phyloP scores from a whole-genome alignment of 2,113 vertebrate species.

The Lycaon pictus region DNA sequence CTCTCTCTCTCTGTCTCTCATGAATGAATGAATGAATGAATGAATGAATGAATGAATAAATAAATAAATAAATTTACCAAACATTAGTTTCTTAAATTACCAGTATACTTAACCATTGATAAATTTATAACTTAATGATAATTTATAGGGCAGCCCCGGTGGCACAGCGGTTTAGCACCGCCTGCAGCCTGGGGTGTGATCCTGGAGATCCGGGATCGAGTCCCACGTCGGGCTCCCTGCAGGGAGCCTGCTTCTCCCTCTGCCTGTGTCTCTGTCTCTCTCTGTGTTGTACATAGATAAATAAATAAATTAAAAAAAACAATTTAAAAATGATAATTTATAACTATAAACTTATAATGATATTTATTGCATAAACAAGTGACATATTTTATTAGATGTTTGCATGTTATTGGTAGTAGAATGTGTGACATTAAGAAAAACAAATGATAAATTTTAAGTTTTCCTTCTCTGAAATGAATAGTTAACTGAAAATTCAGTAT shows the following conservation, averaged over 20 bases:
- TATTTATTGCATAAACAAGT: neutral
- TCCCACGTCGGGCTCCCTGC: no score
- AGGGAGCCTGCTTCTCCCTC: no score
- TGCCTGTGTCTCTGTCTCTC: no score
- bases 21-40: no score
- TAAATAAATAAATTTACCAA: neutral
- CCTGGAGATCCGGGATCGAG: no score
- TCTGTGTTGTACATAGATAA: no score
- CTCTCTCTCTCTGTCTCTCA: no score
- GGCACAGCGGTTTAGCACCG: no score
- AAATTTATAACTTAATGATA: neutral
- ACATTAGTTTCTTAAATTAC: constrained; percentile 38
- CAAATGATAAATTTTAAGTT: constrained; percentile 33
- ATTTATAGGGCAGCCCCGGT: neutral
- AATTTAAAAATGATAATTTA: neutral
- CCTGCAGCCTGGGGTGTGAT: no score
- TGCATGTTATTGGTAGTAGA: constrained; percentile 25
- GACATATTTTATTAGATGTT: neutral
- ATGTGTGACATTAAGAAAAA: constrained; percentile 26
- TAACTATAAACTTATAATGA: neutral
- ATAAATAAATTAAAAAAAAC: no score
- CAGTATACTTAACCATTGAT: neutral
- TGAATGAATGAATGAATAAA: no score
- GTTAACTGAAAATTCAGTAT: constrained; percentile 47
- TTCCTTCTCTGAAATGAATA: constrained; percentile 40